Evolutionary conservation across 1,140 invertebrate species (phyloP).

Genomic region (Ridgeia piscesae): DNA sequence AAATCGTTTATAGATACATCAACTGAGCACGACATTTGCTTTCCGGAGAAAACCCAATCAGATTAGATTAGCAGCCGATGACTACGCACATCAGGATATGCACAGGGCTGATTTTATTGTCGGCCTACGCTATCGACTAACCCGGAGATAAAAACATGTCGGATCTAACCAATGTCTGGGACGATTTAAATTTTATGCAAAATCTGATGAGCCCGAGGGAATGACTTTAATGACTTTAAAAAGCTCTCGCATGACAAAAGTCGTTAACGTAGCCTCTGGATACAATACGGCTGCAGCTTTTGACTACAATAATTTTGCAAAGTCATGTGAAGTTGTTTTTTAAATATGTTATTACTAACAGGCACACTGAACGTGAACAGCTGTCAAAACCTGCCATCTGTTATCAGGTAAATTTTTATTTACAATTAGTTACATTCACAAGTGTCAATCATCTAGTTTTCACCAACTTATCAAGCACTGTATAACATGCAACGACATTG

Average conservation of each 20-base stretch:
- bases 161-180: background rate
- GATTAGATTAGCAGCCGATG: background rate
- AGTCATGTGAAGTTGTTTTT: background rate
- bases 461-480: background rate
- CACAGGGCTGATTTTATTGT: background rate
- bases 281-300: background rate
- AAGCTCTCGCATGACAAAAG: background rate
- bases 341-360: background rate
- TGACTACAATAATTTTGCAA: background rate
- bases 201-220: background rate
- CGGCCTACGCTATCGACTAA: background rate
- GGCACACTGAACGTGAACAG: background rate
- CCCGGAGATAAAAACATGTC: background rate
- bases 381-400: background rate
- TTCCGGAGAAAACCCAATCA: background rate
- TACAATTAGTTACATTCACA: too few species aligned
- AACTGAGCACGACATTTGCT: background rate
- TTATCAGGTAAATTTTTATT: background rate
- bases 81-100: background rate
- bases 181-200: background rate
- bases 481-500: background rate
- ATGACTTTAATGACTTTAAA: background rate
- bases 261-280: background rate
- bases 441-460: background rate
- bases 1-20: constrained; percentile 2